Evolutionary conservation across 2,888 invertebrate species (phyloP).

Genomic region (Poecilobothrus nobilitatus): DNA sequence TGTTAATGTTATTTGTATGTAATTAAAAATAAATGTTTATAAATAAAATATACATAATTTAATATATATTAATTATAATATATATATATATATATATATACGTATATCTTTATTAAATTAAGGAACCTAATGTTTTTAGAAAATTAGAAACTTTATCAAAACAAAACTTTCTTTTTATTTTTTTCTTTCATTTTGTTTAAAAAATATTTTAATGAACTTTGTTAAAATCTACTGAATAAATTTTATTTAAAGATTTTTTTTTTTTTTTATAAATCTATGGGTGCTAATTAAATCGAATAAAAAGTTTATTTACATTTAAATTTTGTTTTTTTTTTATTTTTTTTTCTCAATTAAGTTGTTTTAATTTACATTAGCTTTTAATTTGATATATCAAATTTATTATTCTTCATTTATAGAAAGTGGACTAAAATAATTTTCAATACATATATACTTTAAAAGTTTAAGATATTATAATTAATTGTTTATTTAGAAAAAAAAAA

Average conservation of each 20-base stretch:
- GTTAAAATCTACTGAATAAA: neutral
- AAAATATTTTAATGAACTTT: neutral
- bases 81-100: too few species aligned
- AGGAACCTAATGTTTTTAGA: too few species aligned
- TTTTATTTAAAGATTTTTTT: neutral
- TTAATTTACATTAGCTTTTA: neutral
- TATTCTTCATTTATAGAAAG: too few species aligned
- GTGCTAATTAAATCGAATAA: conserved; percentile 1
- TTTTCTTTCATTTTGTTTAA: neutral
- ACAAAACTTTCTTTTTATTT: neutral
- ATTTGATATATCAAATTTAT: neutral
- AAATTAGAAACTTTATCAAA: neutral
- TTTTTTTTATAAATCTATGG: neutral
- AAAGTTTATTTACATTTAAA: conserved; percentile 1
- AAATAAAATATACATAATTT: too few species aligned
- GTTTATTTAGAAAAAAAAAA: too few species aligned
- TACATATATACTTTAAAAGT: too few species aligned
- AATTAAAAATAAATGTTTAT: too few species aligned
- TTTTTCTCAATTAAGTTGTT: neutral
- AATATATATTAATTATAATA: too few species aligned
- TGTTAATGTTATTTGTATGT: too few species aligned
- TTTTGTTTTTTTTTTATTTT: neutral
- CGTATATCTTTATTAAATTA: too few species aligned
- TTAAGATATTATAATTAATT: too few species aligned
- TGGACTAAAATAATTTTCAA: too few species aligned